These are phyloP conservation scores for Lucilia cuprina DNA, from an alignment of 1,140 invertebrate species.

Conservation along the genomic window DNA sequence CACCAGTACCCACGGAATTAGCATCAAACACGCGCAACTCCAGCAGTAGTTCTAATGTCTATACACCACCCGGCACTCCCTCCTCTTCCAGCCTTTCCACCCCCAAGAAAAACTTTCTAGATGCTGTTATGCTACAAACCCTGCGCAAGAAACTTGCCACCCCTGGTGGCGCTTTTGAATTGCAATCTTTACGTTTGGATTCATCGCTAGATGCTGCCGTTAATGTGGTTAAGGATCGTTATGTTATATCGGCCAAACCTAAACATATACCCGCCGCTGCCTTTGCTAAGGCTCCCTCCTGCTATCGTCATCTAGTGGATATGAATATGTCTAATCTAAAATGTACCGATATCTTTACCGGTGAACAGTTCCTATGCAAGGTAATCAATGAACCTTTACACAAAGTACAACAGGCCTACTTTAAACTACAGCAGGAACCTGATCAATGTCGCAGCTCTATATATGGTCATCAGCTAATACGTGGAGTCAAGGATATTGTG, in stretches of 20 bases:
- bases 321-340: slow-evolving; percentile 54
- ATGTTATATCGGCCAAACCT: slow-evolving; percentile 54
- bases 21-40: not conserved
- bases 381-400: slow-evolving; percentile 56
- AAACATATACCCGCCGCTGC: slow-evolving; percentile 52
- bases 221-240: slow-evolving; percentile 54
- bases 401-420: slow-evolving; percentile 58
- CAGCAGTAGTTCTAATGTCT: not conserved
- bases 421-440: slow-evolving; percentile 50
- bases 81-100: slow-evolving; percentile 43
- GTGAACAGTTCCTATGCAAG: slow-evolving; percentile 53
- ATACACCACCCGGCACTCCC: not conserved
- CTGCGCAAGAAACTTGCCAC: slow-evolving; percentile 52
- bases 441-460: slow-evolving; percentile 51
- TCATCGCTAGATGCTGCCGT: slow-evolving; percentile 44
- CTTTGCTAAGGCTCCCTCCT: slow-evolving; percentile 56
- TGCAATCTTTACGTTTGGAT: slow-evolving; percentile 44
- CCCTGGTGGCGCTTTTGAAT: slow-evolving; percentile 49
- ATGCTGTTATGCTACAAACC: slow-evolving; percentile 49
- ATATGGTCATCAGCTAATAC: slow-evolving; percentile 53
- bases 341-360: slow-evolving; percentile 54
- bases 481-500: slow-evolving; percentile 54
- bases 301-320: slow-evolving; percentile 58
- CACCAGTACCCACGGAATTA: not conserved
- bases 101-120: slow-evolving; percentile 51